Base-by-base conservation (phyloP, 23 tunicate species). In the Ciona savignyi region DNA sequence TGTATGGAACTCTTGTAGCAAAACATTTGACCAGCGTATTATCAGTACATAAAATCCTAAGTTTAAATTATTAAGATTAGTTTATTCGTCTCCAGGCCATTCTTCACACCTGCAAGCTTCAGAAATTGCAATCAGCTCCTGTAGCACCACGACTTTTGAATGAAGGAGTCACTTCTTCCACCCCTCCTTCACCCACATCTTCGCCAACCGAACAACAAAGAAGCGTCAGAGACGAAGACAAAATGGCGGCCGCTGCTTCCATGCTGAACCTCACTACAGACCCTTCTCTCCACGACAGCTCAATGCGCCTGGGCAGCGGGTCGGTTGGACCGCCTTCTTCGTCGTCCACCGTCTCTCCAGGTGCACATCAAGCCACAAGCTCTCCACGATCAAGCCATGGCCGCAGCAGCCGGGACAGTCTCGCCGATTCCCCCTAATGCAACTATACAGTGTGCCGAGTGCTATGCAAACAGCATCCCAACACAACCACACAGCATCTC, bases 51-150 rank as follows among this genome's bases (percentile, higher is more conserved):
- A n/a, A n/a, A n/a, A n/a, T n/a, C n/a, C n/a, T n/a, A n/a, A n/a
- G n/a, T n/a, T n/a, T n/a, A n/a, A n/a, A n/a, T n/a, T n/a, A n/a
- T n/a, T n/a, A n/a, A n/a, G n/a, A n/a, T n/a, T n/a, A n/a, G n/a
- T n/a, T n/a, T n/a, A n/a, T n/a, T n/a, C 60, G 29, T 25, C 75
- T 75, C 22, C 77, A 87, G 95, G 95, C 95, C n/a, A 77, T 87
- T 65, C 65, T 87, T 30, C 95, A 87, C 82, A 87, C 87, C 0
- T 87, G 95, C 83, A 81, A 67, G 64, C 70, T 81, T 19, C 95
- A 87, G 27, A 76, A 71, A 29, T 66, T 62, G 23, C 95, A 87
- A 31, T 51, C 83, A 4, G 42, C 66, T 29, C 94, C 78, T 25
- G 67, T 72, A 4, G 83, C 76, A 15, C 69, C 68, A 29, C 22